phyloP scores from a whole-genome alignment of 2,113 vertebrate genomes.

The Vireo altiloquus region DNA sequence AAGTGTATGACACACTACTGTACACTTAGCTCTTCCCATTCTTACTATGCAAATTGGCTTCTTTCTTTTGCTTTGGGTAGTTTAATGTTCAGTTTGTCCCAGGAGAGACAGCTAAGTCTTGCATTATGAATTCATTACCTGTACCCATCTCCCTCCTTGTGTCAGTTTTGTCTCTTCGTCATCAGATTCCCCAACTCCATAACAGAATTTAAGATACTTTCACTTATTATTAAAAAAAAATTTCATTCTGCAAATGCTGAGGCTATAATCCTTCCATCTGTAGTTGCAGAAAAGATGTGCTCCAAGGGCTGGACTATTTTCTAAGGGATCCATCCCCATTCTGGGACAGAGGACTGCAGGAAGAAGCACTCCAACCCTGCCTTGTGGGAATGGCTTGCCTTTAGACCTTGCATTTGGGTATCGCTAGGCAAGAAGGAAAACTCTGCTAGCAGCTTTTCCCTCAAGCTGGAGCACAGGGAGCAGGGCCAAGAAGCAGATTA shows the following conservation, averaged over 20 bases:
- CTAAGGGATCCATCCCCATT: not conserved
- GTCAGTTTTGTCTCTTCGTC: not conserved
- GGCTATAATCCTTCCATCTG: not conserved
- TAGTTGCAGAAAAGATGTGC: not conserved
- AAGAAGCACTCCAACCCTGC: not conserved
- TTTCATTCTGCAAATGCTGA: not conserved
- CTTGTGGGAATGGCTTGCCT: not conserved
- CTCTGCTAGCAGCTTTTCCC: not conserved
- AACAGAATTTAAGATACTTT: not conserved
- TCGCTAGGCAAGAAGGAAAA: not conserved
- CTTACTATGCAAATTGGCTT: not conserved
- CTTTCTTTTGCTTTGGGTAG: not conserved
- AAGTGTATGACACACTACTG: not conserved
- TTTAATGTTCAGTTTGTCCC: not conserved
- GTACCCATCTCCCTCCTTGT: not conserved
- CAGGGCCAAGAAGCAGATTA: not conserved
- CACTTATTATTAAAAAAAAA: not conserved
- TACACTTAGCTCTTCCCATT: not conserved
- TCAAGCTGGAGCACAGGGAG: not conserved
- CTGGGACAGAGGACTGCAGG: not conserved
- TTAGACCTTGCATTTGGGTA: not conserved
- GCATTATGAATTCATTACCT: not conserved
- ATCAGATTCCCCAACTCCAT: not conserved
- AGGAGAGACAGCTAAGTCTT: not conserved
- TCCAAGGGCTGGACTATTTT: not conserved